These are phyloP conservation scores for Leistus spinibarbis DNA, from an alignment of 2,888 invertebrate genomes.

Conservation along the genomic window DNA sequence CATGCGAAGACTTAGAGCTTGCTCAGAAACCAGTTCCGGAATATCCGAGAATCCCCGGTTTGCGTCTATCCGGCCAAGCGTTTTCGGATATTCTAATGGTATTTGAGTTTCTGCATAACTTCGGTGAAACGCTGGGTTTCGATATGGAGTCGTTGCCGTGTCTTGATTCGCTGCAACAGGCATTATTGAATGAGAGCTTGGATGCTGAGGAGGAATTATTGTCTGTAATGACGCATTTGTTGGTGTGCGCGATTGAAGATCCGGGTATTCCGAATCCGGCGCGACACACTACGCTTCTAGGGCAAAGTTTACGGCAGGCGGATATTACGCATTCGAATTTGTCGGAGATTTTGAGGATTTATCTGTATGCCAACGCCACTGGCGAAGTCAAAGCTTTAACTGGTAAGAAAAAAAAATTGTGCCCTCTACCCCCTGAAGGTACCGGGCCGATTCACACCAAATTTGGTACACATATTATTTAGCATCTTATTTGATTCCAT, in stretches of 20 bases:
- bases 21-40: slow-evolving; percentile 75
- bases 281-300: slow-evolving; percentile 85
- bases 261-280: slow-evolving; percentile 90
- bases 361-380: slow-evolving; percentile 87
- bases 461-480: no score
- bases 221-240: slow-evolving; percentile 85
- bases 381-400: slow-evolving; percentile 83
- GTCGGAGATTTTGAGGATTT: slow-evolving; percentile 90
- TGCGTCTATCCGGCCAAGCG: slow-evolving; percentile 83
- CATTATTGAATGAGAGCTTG: slow-evolving; percentile 74
- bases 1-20: slow-evolving; percentile 89
- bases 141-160: slow-evolving; percentile 88
- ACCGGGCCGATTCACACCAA: no score
- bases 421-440: no score
- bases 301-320: slow-evolving; percentile 86
- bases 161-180: slow-evolving; percentile 84
- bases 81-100: slow-evolving; percentile 93
- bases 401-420: slow-evolving; percentile 56
- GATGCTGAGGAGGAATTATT: slow-evolving; percentile 85
- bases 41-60: slow-evolving; percentile 77
- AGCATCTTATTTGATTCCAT: no score
- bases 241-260: slow-evolving; percentile 93
- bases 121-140: slow-evolving; percentile 92
- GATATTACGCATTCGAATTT: slow-evolving; percentile 91
- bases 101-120: slow-evolving; percentile 96